These are phyloP conservation scores for Acridotheres tristis DNA, from an alignment of 2,797 vertebrate species.

Conservation along the genomic window DNA sequence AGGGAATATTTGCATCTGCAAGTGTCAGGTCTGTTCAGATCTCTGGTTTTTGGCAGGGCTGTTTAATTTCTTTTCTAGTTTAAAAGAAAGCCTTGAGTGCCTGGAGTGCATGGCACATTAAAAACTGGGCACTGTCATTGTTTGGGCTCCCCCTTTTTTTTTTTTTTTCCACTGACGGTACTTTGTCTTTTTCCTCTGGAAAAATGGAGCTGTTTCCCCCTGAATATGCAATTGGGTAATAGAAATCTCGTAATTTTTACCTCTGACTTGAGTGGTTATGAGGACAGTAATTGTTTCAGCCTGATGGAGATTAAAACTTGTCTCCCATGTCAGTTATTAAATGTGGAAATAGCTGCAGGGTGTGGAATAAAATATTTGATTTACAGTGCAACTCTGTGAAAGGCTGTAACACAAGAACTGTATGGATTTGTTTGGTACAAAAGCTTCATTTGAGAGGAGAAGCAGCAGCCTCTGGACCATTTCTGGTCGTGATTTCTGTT, in stretches of 20 bases:
- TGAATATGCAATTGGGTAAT: neutral
- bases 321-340: constrained; percentile 64
- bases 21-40: neutral
- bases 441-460: constrained; percentile 29
- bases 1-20: neutral
- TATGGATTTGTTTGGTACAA: constrained; percentile 53
- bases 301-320: constrained; percentile 58
- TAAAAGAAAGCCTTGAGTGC: neutral
- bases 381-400: constrained; percentile 14
- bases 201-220: neutral
- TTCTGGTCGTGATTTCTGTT: constrained; percentile 41
- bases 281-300: constrained; percentile 52
- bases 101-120: neutral
- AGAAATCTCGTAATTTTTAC: constrained; percentile 21
- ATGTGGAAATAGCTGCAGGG: constrained; percentile 44
- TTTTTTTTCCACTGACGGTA: neutral
- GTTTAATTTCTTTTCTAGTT: neutral
- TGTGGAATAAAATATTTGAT: constrained; percentile 59
- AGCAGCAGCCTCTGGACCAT: neutral
- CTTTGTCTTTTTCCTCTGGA: neutral
- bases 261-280: constrained; percentile 32
- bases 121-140: neutral
- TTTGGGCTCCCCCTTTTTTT: neutral
- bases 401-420: neutral
- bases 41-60: neutral